Conservation (phyloP, 2,888 invertebrate genomes). For the Rhingia campestris region DNA sequence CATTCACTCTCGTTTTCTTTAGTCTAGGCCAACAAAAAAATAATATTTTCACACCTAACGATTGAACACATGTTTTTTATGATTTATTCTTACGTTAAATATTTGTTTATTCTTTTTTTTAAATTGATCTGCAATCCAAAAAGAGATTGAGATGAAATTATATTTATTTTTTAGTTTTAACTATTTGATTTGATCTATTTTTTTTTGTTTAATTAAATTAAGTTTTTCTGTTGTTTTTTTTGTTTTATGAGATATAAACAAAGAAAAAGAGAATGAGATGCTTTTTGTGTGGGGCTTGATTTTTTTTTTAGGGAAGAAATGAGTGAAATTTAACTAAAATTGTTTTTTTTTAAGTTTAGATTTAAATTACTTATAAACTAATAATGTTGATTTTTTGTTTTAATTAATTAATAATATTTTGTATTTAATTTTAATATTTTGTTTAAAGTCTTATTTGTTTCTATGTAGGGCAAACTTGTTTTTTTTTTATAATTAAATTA, state of each 20-base stretch:
- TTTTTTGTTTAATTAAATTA: slow-evolving; percentile 41
- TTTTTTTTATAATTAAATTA: slow-evolving; percentile 58
- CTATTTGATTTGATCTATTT: slow-evolving; percentile 66
- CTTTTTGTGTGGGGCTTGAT: slow-evolving; percentile 10
- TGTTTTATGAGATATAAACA: slow-evolving; percentile 60
- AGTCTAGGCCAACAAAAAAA: slow-evolving; percentile 46
- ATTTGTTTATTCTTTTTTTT: slow-evolving; percentile 24
- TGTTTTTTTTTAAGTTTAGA: slow-evolving; percentile 56
- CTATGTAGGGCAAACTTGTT: slow-evolving; percentile 79
- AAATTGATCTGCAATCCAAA: slow-evolving; percentile 62
- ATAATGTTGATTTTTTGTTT: slow-evolving; percentile 37
- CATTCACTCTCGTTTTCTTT: slow-evolving; percentile 65
- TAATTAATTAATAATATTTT: slow-evolving; percentile 24
- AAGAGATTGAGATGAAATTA: slow-evolving; percentile 64
- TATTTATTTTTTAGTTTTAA: slow-evolving; percentile 25
- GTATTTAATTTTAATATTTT: slow-evolving; percentile 62
- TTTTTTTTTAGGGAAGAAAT: slow-evolving; percentile 41
- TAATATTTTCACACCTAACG: slow-evolving; percentile 61
- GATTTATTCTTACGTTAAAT: slow-evolving; percentile 32
- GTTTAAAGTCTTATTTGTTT: slow-evolving; percentile 80
- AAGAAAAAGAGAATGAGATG: slow-evolving; percentile 69
- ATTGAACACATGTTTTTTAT: slow-evolving; percentile 70
- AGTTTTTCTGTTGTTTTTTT: slow-evolving; percentile 48
- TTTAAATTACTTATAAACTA: slow-evolving; percentile 68
- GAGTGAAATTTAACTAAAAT: slow-evolving; percentile 69